Evolutionary conservation across 2,113 vertebrate species (phyloP).

Genomic region (Seriola aureovittata): DNA sequence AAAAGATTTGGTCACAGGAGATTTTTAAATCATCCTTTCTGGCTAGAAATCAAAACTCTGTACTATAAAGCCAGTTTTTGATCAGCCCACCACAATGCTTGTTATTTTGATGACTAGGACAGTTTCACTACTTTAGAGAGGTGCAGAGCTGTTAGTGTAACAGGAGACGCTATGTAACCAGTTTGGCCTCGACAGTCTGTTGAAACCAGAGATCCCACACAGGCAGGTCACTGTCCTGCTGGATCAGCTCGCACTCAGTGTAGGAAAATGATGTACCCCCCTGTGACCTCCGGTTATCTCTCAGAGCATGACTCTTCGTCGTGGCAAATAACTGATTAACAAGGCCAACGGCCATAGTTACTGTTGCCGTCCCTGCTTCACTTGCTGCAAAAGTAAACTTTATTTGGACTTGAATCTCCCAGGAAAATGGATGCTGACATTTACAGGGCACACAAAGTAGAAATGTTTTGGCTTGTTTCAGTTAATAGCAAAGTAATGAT

Average conservation of each 20-base stretch:
- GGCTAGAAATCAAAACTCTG: neutral
- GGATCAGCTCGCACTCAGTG: neutral
- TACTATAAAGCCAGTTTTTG: neutral
- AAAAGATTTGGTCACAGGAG: too few species aligned
- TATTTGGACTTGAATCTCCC: neutral
- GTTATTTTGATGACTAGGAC: neutral
- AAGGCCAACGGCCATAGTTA: neutral
- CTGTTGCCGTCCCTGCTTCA: neutral
- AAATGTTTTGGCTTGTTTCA: neutral
- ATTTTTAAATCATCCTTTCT: neutral
- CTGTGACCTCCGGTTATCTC: constrained; percentile 1
- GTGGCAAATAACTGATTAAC: constrained; percentile 14
- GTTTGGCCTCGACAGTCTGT: neutral
- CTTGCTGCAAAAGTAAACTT: neutral
- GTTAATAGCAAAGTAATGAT: neutral
- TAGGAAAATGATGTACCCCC: neutral
- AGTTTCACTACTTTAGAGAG: neutral
- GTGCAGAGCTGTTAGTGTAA: constrained; percentile 20
- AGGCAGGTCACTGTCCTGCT: constrained; percentile 1
- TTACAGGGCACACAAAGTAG: neutral
- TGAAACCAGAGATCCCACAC: constrained; percentile 33
- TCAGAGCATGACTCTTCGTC: neutral
- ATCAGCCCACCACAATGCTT: neutral
- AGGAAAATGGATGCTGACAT: neutral
- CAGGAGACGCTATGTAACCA: neutral